Evolutionary conservation across 2,888 invertebrate genomes (phyloP), one percentile per base, ranked within the genome.

Genomic region (Drosophila falleni): DNA sequence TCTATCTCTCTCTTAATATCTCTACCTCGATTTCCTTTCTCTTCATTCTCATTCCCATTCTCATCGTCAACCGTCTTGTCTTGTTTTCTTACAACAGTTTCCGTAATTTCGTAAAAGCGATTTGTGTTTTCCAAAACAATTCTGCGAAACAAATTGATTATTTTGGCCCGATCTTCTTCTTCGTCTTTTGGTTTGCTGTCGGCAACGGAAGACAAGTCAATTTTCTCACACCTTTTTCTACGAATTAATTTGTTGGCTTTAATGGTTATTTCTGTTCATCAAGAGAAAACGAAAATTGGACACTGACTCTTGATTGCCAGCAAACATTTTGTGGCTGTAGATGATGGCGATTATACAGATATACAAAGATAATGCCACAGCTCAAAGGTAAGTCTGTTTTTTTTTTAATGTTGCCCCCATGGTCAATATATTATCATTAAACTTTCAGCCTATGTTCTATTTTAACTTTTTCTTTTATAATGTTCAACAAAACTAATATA

Each of bases 201-300:
- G 67, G 55, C 75, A 58, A 65, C 80, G 82, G 85, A 87, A 89
- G 85, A 86, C 82, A 89, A 87, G 64, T 88, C 75, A 76, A 87
- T 87, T 87, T 89, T 85, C 88, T 89, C 85, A 85, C 86, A 89
- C 86, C 82, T 89, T 89, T 81, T 80, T 85, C 89, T 84, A 74
- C 81, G 89, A 85, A 84, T 83, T 83, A 88, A 83, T 88, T 88
- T 82, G 80, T 80, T 77, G 35, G 61, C 64, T 67, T 70, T 75
- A 80, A 69, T 74, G 71, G 67, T 53, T 58, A 64, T 77, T 79
- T 71, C 59, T 53, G 50, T 61, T 64, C 63, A 64, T 54, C 65
- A 41, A 51, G 55, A 26, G 26, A 31, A 31, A 68, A 35, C 37
- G 19, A 69, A 15, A 44, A 23, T 4, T 4, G n/a, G 42, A 37